Evolutionary conservation across 2,113 vertebrate genomes (phyloP).

Genomic region (Rhinoderma darwinii): DNA sequence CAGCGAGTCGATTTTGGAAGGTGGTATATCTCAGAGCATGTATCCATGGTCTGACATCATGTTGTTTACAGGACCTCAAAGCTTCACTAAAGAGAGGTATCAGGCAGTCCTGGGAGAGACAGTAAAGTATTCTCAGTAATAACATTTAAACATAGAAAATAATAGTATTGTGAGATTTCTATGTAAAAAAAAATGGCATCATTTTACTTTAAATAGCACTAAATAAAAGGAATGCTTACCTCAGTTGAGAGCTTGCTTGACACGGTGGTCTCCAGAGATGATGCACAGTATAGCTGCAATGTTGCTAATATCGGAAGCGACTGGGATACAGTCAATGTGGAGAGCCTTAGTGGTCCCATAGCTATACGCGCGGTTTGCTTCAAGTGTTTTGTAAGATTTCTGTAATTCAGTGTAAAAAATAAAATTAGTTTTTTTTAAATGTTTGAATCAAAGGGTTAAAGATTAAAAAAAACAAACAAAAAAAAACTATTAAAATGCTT

Average conservation of each 20-base stretch:
- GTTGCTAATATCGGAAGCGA: slow-evolving; percentile 86
- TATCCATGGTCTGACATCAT: slow-evolving; percentile 94
- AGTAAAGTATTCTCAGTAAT: no score
- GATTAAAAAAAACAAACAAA: background rate
- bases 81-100: slow-evolving; percentile 92
- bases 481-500: background rate
- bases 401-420: slow-evolving; percentile 64
- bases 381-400: slow-evolving; percentile 88
- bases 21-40: slow-evolving; percentile 90
- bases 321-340: slow-evolving; percentile 87
- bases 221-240: slow-evolving; percentile 66
- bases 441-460: no score
- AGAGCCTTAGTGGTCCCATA: slow-evolving; percentile 89
- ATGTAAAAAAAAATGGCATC: background rate
- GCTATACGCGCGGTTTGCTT: slow-evolving; percentile 93
- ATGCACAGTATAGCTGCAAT: slow-evolving; percentile 89
- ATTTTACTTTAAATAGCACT: background rate
- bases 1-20: slow-evolving; percentile 86
- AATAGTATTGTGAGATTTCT: background rate
- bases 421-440: background rate
- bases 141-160: background rate
- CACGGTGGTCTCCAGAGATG: slow-evolving; percentile 87
- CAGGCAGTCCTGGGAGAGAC: slow-evolving; percentile 83
- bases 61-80: slow-evolving; percentile 91
- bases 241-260: slow-evolving; percentile 84